Percentiles rank a stretch among this genome's conserved stretches.
phyloP scores from a whole-genome alignment of 2,888 invertebrate species.

The Gymnocheta viridis region DNA sequence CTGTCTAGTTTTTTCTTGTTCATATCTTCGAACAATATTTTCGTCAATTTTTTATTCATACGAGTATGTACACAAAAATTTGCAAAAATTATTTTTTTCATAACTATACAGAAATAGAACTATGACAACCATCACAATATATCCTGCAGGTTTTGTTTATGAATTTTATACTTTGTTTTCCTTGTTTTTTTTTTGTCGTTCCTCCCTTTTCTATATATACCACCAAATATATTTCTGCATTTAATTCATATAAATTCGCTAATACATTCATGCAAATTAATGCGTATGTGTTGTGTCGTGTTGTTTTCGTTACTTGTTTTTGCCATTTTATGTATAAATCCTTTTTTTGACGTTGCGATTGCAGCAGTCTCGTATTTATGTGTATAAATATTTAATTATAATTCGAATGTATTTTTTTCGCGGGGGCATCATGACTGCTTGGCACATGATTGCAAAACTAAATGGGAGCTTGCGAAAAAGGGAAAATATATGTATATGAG shows the following conservation, averaged over 20 bases:
- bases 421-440: constrained; percentile 40
- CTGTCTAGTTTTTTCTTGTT: too few species aligned
- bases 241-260: constrained; percentile 16
- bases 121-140: constrained; percentile 70
- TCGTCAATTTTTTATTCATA: too few species aligned
- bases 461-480: neutral
- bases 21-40: too few species aligned
- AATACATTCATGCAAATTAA: constrained; percentile 13
- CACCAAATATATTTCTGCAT: constrained; percentile 32
- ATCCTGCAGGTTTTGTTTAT: constrained; percentile 73
- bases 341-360: constrained; percentile 37
- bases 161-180: constrained; percentile 71
- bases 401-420: constrained; percentile 66
- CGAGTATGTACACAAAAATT: neutral
- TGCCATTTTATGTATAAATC: constrained; percentile 15
- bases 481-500: neutral
- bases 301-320: constrained; percentile 17
- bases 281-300: constrained; percentile 5
- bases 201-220: neutral
- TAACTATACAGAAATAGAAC: constrained; percentile 75
- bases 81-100: constrained; percentile 68
- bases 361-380: constrained; percentile 61
- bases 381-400: constrained; percentile 70
- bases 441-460: constrained; percentile 38
- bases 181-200: neutral